phyloP scores from a whole-genome alignment of 2,113 vertebrate species.

The Semnopithecus entellus region DNA sequence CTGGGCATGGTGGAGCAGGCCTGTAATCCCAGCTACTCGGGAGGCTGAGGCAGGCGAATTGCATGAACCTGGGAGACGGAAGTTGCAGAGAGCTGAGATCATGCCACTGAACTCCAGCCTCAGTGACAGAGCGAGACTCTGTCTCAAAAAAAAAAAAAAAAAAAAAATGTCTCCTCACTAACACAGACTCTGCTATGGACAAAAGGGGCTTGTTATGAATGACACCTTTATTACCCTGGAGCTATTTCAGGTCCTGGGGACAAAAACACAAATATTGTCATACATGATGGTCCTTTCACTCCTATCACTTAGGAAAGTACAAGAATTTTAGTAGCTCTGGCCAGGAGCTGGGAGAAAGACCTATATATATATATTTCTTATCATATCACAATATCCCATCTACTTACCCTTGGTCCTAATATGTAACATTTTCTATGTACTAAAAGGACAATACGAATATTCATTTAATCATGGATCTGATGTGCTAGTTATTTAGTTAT shows the following conservation, averaged over 20 bases:
- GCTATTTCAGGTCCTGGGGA: background rate
- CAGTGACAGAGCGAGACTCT: no score
- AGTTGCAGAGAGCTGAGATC: no score
- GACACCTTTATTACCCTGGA: background rate
- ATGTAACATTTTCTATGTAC: background rate
- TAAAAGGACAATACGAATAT: background rate
- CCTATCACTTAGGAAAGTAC: background rate
- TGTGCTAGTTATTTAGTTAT: background rate
- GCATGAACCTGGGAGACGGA: no score
- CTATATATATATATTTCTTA: background rate
- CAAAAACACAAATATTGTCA: background rate
- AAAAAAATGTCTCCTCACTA: background rate
- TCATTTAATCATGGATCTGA: background rate
- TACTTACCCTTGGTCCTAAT: background rate
- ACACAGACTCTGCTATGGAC: background rate
- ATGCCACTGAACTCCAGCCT: no score
- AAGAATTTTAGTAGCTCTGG: background rate
- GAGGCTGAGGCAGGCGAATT: no score
- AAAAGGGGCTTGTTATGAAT: background rate
- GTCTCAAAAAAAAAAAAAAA: no score
- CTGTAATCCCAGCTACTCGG: no score
- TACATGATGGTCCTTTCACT: background rate
- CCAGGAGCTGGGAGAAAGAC: background rate
- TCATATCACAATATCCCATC: background rate
- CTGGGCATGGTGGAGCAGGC: no score